Evolutionary conservation across 2,113 vertebrate genomes (phyloP), one percentile per base, ranked within the genome.

Genomic region (Sylvilagus bachmani): DNA sequence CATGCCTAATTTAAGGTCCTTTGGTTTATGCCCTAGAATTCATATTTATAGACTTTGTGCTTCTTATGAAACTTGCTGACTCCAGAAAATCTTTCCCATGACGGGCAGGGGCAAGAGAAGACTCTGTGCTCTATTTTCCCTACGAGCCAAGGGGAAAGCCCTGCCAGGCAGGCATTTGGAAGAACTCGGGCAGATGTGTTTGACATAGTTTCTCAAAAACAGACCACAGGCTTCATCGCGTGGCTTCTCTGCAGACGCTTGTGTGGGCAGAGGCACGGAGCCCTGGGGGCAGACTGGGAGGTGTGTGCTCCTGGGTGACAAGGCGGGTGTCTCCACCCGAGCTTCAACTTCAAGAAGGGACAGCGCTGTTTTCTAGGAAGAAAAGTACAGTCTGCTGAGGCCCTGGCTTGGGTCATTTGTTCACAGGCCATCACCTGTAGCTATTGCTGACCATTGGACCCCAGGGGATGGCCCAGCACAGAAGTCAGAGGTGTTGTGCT

Each of bases 161-260:
- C 91, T 22, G 44, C 75, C 58, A 78, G 89, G 89, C 67, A 74
- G 86, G 49, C 78, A 17, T 31, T 31, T 53, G 62, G 55, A 75
- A 93, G 12, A 64, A 62, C 87, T 55, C 1, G 1, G 81, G 75
- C 62, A 78, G 73, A 93, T 95, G 88, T 49, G n/a, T 58, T 82
- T 91, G 91, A 90, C 49, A 36, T 84, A 29, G 49, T 88, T 93
- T 89, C 79, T 67, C 69, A 95, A 84, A 83, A 84, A 83, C 67
- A 92, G 77, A 81, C 73, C 10, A 33, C 22, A 58, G 90, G 73
- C 31, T 64, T 49, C 70, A 27, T 80, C 89, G 31, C 75, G 69
- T 36, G 78, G 31, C 73, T 88, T 96, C 89, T 84, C 94, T 96
- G 91, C 70, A 95, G 77, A 87, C 51, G 69, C 36, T 11, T 73